Evolutionary conservation across 1,140 invertebrate species (phyloP), one percentile per base, ranked within the genome.

Genomic region (Arctopsyche grandis): DNA sequence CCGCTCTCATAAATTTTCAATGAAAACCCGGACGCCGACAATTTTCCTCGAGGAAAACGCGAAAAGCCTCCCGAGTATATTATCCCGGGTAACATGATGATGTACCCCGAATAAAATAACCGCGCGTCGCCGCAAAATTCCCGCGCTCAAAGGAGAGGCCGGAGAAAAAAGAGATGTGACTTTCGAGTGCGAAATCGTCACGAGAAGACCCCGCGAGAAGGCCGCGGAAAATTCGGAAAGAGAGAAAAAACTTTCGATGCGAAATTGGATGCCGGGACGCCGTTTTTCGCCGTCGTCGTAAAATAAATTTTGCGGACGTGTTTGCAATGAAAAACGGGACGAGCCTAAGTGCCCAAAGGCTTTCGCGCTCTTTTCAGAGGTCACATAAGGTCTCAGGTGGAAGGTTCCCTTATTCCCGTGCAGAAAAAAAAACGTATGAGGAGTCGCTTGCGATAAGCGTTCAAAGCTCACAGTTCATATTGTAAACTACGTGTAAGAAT

Each of bases 1-100:
- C 4, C 48, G 46, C 69, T 16, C 48, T 69, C 69, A 73, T 78
- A 78, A 70, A 78, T 78, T 78, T 78, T 78, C 44, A 70, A 78
- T 78, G 69, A 71, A 77, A 77, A 46, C 75, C 75, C 60, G 38
- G 43, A 77, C 75, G 75, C 58, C 52, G 24, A 75, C 63, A 56
- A 74, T 74, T 71, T 71, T 69, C 63, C 38, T 44, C 60, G 38
- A 77, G 58, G 63, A 69, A 69, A 77, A 77, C 75, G 29, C 75
- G 75, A 69, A 69, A 69, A 38, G 75, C 63, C 75, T 77, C 75
- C 69, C 44, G 77, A 58, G 66, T 60, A 71, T 71, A 78, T 78
- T 56, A 73, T 58, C 44, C 43, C 44, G 46, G 73, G 73, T 60
- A 75, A 75, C 46, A 58, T 58, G 73, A 75, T 71, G 69, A 71